Base-by-base conservation (phyloP, 2,113 vertebrate species). In the Chauna torquata region DNA sequence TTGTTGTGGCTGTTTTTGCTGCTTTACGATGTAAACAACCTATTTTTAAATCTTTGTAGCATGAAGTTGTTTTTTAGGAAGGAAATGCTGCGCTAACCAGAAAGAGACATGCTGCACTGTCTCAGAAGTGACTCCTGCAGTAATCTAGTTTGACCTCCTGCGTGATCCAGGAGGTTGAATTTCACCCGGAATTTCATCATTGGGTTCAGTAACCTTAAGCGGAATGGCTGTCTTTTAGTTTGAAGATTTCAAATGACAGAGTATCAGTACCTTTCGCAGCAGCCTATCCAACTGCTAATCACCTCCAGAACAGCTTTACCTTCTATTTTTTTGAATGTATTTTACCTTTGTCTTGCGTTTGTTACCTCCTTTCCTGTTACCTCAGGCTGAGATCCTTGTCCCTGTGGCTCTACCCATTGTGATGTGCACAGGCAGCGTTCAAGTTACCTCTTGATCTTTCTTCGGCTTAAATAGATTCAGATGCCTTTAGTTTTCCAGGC, bases 161-260 rank as follows among this genome's bases (percentile, higher is more conserved):
- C 10, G 3, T 3, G 0, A 40, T 10, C 5, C 1, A 5, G 47
- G 62, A 44, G 42, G 4, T 42, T 23, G 75, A 45, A 32, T 75
- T 84, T 55, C 66, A 24, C 27, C 52, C 16, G 2, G 17, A 30
- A 22, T 64, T 76, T 61, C 69, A 6, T 52, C 9, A 0, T 12
- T 12, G 28, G 38, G 15, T 57, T 36, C 62, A 8, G 0, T 27
- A 49, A 27, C 0, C 0, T 27, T 3, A 30, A 23, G 28, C 24
- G 15, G n/a, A 44, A 57, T 1, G 6, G 20, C 42, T 76, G 77
- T 5, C 38, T 55, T 30, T 42, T 69, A 7, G 15, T n/a, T 54
- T 9, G 0, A 5, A 59, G 62, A 9, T 36, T 42, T 89, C 59
- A 47, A 23, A 7, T 14, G 16, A 3, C 69, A 76, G 38, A 61